Evolutionary conservation across 2,888 invertebrate genomes (phyloP), one percentile per base, ranked within the genome.

Genomic region (Stenodema calcarata): DNA sequence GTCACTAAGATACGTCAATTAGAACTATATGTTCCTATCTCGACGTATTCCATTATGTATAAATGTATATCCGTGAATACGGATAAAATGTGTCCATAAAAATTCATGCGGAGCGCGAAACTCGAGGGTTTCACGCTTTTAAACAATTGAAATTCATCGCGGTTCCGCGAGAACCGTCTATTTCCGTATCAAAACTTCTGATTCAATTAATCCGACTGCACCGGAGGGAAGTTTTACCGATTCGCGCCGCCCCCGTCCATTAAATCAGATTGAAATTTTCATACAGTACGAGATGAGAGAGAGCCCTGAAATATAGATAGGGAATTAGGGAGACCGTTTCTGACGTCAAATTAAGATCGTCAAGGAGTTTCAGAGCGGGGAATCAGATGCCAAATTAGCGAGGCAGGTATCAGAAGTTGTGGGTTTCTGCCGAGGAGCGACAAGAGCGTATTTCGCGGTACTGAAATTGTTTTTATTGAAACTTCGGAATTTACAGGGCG

Each of bases 1-100:
- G 30, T 75, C 73, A 35, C 73, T 75, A 41, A 75, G 73, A 41
- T 75, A 28, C 35, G 73, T 75, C 73, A 75, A 75, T 75, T 75
- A 75, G 41, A 75, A 41, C 73, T 41, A 18, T 41, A 16, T 41
- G 12, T 30, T 75, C 70, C 18, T 35, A 28, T 7, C 41, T 11
- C 35, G 27, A 14, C 35, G 16, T 75, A 30, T 75, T 75, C 41
- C 73, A 75, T 75, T 35, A 75, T 75, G 73, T 28, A 75, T 75
- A 75, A 6, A 75, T 75, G 73, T 28, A 75, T 75, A 75, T 75
- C 73, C 35, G 9, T 30, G 73, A 75, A 30, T 62, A 9, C 62
- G 23, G 62, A 75, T 41, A 30, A 75, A 41, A 30, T 1, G 41
- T 30, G 73, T 30, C 4, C 73, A 75, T 75, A 75, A 75, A 75